Conservation (phyloP, 2,113 vertebrate species). For the Holacanthus passer region DNA sequence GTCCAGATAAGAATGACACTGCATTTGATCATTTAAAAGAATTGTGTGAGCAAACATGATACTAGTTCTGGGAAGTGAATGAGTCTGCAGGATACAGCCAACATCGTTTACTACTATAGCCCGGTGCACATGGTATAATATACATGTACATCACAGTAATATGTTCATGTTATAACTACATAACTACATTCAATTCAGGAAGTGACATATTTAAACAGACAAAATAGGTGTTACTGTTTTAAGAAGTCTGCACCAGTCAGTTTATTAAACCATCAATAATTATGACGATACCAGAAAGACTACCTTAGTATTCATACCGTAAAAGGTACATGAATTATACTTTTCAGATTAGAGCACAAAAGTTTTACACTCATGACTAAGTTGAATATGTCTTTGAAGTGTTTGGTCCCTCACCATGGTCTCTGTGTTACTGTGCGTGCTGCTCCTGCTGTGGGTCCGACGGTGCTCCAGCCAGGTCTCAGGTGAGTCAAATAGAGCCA, state of each 20-base stretch:
- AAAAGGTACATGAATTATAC: neutral
- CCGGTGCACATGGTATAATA: neutral
- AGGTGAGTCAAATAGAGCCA: conserved; percentile 88
- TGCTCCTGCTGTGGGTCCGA: conserved; percentile 84
- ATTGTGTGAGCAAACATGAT: neutral
- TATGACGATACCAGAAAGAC: neutral
- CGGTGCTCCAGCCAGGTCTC: conserved; percentile 91
- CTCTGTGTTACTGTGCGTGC: conserved; percentile 80
- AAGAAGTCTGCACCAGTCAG: neutral
- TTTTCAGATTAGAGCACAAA: neutral
- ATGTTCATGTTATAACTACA: neutral
- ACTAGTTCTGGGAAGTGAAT: neutral
- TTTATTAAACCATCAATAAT: neutral
- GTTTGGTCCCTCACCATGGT: conserved; percentile 65
- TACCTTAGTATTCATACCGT: neutral
- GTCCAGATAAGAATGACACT: neutral
- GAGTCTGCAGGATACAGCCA: conserved; percentile 1
- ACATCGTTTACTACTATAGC: neutral
- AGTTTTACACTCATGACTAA: neutral
- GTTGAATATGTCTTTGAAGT: neutral
- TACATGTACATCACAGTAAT: neutral
- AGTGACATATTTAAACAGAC: neutral
- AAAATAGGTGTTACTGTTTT: neutral
- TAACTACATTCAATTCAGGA: neutral
- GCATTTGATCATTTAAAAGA: neutral